A percentile compares a stretch with the other conserved stretches of the same genome.
Evolutionary conservation across 2,797 vertebrate genomes (phyloP).

Genomic region (Notolepis coatsorum): DNA sequence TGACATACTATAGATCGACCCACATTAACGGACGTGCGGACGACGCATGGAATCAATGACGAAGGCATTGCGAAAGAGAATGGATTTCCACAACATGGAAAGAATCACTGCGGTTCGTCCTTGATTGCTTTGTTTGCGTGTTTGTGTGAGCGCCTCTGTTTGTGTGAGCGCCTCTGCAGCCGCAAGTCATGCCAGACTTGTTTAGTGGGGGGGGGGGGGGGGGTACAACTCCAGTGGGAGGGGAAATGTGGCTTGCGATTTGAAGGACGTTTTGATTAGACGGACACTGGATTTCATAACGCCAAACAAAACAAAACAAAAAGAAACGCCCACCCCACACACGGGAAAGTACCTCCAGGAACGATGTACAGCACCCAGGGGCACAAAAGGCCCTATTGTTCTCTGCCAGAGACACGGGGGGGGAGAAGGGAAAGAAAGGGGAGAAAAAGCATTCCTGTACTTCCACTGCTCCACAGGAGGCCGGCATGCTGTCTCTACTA

Average conservation of each 20-base stretch:
- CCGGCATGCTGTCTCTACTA: constrained; percentile 8
- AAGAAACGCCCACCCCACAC: constrained; percentile 49
- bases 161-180: background rate
- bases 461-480: constrained; percentile 54
- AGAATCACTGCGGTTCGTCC: too few relatives aligned
- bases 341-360: constrained; percentile 26
- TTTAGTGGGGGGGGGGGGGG: too few relatives aligned
- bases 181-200: background rate
- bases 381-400: constrained; percentile 73
- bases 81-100: too few relatives aligned
- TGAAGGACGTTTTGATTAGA: constrained; percentile 33
- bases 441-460: constrained; percentile 61
- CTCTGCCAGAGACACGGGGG: constrained; percentile 11
- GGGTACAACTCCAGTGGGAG: background rate
- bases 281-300: constrained; percentile 27
- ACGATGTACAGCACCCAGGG: constrained; percentile 47
- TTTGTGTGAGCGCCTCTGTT: background rate
- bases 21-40: too few relatives aligned
- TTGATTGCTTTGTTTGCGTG: constrained; percentile 30
- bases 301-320: constrained; percentile 49
- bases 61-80: too few relatives aligned
- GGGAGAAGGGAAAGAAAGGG: constrained; percentile 9
- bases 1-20: too few relatives aligned
- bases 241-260: constrained; percentile 22
- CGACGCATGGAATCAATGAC: too few relatives aligned